phyloP scores from a whole-genome alignment of 1,140 invertebrate genomes.

The Drosophila cardini region DNA sequence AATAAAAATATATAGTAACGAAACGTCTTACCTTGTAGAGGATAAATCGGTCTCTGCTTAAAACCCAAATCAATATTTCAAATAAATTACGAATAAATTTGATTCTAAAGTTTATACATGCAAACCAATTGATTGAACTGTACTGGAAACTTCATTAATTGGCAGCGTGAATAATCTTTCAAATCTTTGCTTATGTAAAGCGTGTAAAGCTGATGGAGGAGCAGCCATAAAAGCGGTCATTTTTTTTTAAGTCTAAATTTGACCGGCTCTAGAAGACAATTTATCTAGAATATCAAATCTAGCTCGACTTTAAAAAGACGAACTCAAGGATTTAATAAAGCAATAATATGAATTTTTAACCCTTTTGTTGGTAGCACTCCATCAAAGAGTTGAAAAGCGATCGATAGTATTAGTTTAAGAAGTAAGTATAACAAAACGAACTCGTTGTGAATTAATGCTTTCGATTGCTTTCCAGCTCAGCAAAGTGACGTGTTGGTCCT shows the following conservation, averaged over 20 bases:
- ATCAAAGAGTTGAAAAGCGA: constrained; percentile 4
- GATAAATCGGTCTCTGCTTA: constrained; percentile 66
- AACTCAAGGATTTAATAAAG: not conserved
- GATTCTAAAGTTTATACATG: constrained; percentile 12
- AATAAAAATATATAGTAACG: constrained; percentile 52
- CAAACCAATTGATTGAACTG: not conserved
- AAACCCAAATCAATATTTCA: constrained; percentile 58
- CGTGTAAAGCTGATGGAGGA: not conserved
- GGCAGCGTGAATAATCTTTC: not conserved
- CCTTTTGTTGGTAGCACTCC: constrained; percentile 5
- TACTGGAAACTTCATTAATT: constrained; percentile 9
- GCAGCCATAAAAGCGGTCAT: not conserved
- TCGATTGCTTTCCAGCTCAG: constrained; percentile 24
- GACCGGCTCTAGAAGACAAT: too few relatives aligned
- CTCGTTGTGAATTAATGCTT: not conserved
- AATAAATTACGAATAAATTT: constrained; percentile 14
- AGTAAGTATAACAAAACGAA: not conserved
- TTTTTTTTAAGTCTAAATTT: too few relatives aligned
- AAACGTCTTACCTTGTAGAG: constrained; percentile 68
- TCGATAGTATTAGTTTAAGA: not conserved
- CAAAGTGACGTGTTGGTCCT: not conserved
- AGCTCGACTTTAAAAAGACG: not conserved
- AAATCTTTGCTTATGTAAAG: constrained; percentile 3
- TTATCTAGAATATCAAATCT: too few relatives aligned
- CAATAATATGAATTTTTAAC: not conserved